These are phyloP conservation scores for Drosophila kuntzei DNA, from an alignment of 2,888 invertebrate genomes.

Conservation along the genomic window DNA sequence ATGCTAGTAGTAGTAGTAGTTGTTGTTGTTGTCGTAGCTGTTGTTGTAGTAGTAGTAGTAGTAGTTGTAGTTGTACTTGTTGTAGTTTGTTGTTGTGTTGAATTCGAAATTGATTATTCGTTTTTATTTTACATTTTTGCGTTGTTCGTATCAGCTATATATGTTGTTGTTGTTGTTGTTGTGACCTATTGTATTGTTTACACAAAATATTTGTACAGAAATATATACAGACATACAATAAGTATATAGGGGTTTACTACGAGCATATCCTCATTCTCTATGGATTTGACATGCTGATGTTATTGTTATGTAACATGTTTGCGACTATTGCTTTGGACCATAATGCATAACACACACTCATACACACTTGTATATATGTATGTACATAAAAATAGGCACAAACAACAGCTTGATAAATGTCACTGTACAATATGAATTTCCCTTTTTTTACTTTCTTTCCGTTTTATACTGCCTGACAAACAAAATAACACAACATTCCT, in stretches of 20 bases:
- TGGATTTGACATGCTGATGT: conserved; percentile 49
- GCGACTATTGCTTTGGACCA: conserved; percentile 16
- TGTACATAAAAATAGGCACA: conserved; percentile 27
- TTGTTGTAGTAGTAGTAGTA: conserved; percentile 21
- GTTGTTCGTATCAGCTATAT: conserved; percentile 48
- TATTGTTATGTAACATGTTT: conserved; percentile 60
- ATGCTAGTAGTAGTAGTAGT: conserved; percentile 24
- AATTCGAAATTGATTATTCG: conserved; percentile 26
- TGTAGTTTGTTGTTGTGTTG: conserved; percentile 47
- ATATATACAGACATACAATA: conserved; percentile 44
- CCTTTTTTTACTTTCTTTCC: conserved; percentile 24
- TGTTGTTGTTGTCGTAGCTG: conserved; percentile 20
- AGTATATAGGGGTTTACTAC: conserved; percentile 18
- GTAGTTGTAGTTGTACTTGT: conserved; percentile 33
- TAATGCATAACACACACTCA: conserved; percentile 17
- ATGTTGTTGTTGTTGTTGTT: conserved; percentile 48
- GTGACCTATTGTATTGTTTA: conserved; percentile 71
- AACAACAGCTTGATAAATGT: conserved; percentile 36
- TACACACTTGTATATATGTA: conserved; percentile 4
- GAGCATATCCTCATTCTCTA: conserved; percentile 12
- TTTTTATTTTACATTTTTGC: conserved; percentile 61
- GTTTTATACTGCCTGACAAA: conserved; percentile 3
- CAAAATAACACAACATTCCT: conserved; percentile 36
- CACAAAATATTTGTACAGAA: conserved; percentile 46
- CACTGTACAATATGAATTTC: conserved; percentile 61